Evolutionary conservation across 35 echinoderm and acorn worm genomes (phyloP).

Genomic region (Apostichopus japonicus): DNA sequence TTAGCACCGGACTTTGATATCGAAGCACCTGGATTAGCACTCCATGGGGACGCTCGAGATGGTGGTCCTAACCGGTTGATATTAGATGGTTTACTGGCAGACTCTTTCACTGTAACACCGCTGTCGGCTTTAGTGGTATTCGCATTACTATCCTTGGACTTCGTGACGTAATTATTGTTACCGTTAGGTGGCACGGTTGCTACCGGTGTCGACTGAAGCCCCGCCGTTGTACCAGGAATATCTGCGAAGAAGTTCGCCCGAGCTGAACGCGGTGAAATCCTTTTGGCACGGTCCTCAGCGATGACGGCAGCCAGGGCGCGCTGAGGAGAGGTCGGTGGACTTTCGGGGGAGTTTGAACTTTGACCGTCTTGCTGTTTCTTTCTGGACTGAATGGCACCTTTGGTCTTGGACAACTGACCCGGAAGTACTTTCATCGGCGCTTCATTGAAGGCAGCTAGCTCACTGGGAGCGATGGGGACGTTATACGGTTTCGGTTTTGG

Average conservation of each 20-base stretch:
- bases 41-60: slow-evolving; percentile 64
- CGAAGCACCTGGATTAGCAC: slow-evolving; percentile 55
- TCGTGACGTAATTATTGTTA: slow-evolving; percentile 48
- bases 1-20: slow-evolving; percentile 31
- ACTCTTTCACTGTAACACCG: slow-evolving; percentile 40
- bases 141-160: slow-evolving; percentile 47
- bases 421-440: slow-evolving; percentile 73
- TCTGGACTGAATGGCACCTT: slow-evolving; percentile 73
- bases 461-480: slow-evolving; percentile 70
- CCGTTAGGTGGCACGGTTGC: background rate
- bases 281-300: slow-evolving; percentile 45
- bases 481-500: slow-evolving; percentile 67
- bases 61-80: slow-evolving; percentile 60
- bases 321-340: slow-evolving; percentile 35
- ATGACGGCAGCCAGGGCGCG: slow-evolving; percentile 38
- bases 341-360: slow-evolving; percentile 31
- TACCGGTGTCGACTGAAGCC: background rate
- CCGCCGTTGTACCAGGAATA: slow-evolving; percentile 15
- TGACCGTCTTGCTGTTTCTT: slow-evolving; percentile 20
- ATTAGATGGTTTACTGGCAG: background rate
- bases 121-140: slow-evolving; percentile 34
- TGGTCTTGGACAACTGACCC: slow-evolving; percentile 78
- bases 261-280: slow-evolving; percentile 76
- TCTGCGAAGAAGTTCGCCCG: slow-evolving; percentile 87
- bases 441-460: slow-evolving; percentile 61